These are phyloP conservation scores for Drymodes brunneopygia DNA, from an alignment of 2,113 vertebrate genomes.

Conservation along the genomic window DNA sequence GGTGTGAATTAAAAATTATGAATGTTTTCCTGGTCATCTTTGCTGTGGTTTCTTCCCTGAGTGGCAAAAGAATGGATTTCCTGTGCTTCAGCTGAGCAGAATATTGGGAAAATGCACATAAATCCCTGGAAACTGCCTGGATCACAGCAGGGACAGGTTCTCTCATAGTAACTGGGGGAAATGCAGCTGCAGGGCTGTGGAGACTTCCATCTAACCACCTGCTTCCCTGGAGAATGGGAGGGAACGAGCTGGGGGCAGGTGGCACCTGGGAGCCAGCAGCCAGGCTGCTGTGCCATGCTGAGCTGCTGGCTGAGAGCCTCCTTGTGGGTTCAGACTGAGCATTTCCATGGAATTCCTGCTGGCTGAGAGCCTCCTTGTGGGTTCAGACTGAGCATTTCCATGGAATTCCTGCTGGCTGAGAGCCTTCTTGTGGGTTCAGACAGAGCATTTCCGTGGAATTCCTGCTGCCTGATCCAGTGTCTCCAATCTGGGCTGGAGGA, in stretches of 20 bases:
- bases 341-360: background rate
- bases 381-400: background rate
- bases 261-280: rapidly evolving
- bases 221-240: background rate
- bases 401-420: background rate
- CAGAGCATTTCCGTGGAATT: background rate
- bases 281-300: background rate
- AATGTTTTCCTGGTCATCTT: constrained; percentile 79
- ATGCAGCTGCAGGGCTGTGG: background rate
- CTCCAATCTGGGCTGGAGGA: background rate
- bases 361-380: background rate
- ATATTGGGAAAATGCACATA: rapidly evolving
- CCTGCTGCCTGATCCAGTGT: rapidly evolving
- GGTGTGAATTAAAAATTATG: constrained; percentile 98
- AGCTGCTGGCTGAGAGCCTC: background rate
- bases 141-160: background rate
- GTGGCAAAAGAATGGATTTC: background rate
- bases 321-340: background rate
- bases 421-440: background rate
- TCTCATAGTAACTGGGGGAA: background rate
- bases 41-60: constrained; percentile 24
- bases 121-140: background rate
- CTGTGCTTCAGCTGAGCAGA: background rate
- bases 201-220: background rate
- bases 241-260: background rate